A percentile compares a stretch with the other conserved stretches of the same genome.
Evolutionary conservation across 2,113 vertebrate species (phyloP).

Genomic region (Steatornis caripensis): DNA sequence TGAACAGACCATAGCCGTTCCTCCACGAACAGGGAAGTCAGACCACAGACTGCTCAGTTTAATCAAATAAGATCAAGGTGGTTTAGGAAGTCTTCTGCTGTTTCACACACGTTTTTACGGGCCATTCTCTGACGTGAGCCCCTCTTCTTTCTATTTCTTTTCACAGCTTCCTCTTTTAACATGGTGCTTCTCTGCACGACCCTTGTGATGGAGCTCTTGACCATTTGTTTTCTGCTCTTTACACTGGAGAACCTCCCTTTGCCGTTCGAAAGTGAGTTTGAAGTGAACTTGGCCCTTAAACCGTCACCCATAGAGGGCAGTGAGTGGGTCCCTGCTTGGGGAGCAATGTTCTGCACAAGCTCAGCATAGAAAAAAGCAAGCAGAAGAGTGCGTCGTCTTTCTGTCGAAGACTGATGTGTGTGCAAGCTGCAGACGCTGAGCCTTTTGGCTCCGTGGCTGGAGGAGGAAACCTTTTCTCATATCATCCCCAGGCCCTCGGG

Average conservation of each 20-base stretch:
- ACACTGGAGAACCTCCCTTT: conserved; percentile 77
- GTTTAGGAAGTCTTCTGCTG: background rate
- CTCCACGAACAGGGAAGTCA: background rate
- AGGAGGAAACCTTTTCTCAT: background rate
- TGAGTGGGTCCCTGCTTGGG: background rate
- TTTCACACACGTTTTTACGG: background rate
- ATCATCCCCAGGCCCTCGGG: background rate
- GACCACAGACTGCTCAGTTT: background rate
- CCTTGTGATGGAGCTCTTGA: conserved; percentile 77
- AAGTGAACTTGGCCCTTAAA: background rate
- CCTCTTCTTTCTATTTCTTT: background rate
- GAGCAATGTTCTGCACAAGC: background rate
- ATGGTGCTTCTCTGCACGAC: conserved; percentile 78
- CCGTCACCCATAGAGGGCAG: background rate
- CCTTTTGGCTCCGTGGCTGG: background rate
- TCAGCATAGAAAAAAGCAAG: background rate
- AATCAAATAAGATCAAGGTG: background rate
- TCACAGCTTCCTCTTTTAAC: conserved; percentile 78
- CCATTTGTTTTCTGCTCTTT: conserved; percentile 85
- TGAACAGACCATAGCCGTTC: background rate
- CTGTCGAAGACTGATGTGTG: background rate
- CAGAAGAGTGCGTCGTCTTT: background rate
- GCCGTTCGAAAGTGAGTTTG: conserved; percentile 78
- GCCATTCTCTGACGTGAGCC: background rate
- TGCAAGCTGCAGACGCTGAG: background rate